Evolutionary conservation across 2,113 vertebrate genomes (phyloP), one percentile per base, ranked within the genome.

Genomic region (Coturnix japonica): DNA sequence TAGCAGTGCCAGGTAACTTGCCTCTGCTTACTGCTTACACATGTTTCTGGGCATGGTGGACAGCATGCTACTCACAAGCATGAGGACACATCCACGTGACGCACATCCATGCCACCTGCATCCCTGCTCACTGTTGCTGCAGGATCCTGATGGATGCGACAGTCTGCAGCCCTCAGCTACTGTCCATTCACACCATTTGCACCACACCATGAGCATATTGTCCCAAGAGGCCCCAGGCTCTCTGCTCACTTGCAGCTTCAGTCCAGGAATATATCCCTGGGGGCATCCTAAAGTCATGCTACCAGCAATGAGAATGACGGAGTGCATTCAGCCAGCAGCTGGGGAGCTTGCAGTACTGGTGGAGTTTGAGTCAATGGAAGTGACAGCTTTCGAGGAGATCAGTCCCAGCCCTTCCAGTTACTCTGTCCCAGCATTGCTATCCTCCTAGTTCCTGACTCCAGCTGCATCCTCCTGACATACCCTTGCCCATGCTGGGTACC

Each of bases 21-120:
- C 28, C 86, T 46, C 47, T 22, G 10, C 65, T 80, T 92, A 44
- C 49, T 87, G 89, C 79, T 85, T 51, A 33, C 33, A 6, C n/a
- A 33, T 9, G 23, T 18, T 11, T 33, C 23, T 26, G 22, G 44
- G 22, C 23, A 35, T 23, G 23, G 12, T 5, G 60, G 91, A 30
- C 41, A 74, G 25, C 10, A 4, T 30, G 44, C n/a, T 59, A 72
- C 47, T 60, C 57, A 74, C 70, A 74, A 20, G 23, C 56, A n/a
- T 3, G 5, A 66, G 53, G 54, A 49, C 33, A 28, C 1, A 3
- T 54, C 51, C 54, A 7, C 39, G 46, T 22, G 51, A 82, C 30
- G 28, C 15, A 53, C 26, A 17, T 15, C 26, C 51, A 16, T 28
- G 26, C 26, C 8, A 30, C 14, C 67, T 33, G 75, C 46, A 30